Percentiles rank a stretch among this genome's conserved stretches.
These are phyloP conservation scores for Trematocara marginatum DNA, from an alignment of 2,113 vertebrate species.

Conservation along the genomic window DNA sequence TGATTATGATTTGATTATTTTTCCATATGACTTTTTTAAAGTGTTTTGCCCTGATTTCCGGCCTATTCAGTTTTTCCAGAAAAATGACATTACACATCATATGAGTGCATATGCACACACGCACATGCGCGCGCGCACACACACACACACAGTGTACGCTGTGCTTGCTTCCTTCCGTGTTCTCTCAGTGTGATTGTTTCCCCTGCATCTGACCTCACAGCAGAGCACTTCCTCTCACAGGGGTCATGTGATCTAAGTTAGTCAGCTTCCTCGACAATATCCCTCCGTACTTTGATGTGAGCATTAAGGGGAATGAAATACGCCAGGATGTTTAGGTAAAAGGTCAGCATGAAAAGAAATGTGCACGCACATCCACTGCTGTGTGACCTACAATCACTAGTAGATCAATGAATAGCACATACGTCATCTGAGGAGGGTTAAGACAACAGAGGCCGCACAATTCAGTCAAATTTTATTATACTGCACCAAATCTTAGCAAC, in stretches of 20 bases:
- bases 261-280: slow-evolving; percentile 28
- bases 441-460: not conserved
- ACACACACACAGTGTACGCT: slow-evolving; percentile 6
- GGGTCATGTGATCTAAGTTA: slow-evolving; percentile 46
- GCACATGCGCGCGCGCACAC: not conserved
- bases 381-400: not conserved
- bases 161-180: slow-evolving; percentile 63
- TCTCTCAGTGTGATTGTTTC: slow-evolving; percentile 55
- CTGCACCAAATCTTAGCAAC: not conserved
- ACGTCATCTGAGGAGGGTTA: not conserved
- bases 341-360: slow-evolving; percentile 9
- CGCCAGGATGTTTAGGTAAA: slow-evolving; percentile 14
- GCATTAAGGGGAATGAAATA: not conserved
- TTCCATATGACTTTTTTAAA: not conserved
- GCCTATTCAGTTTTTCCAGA: slow-evolving; percentile 42
- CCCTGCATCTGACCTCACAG: slow-evolving; percentile 46
- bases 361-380: not conserved
- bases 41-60: slow-evolving; percentile 35
- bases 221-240: slow-evolving; percentile 25
- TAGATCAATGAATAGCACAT: not conserved
- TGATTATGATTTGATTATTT: not conserved
- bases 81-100: slow-evolving; percentile 55
- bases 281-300: slow-evolving; percentile 28
- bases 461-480: not conserved
- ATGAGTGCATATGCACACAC: not conserved